These are phyloP conservation scores for Corythaixoides concolor DNA, from an alignment of 2,113 vertebrate genomes.

Conservation along the genomic window DNA sequence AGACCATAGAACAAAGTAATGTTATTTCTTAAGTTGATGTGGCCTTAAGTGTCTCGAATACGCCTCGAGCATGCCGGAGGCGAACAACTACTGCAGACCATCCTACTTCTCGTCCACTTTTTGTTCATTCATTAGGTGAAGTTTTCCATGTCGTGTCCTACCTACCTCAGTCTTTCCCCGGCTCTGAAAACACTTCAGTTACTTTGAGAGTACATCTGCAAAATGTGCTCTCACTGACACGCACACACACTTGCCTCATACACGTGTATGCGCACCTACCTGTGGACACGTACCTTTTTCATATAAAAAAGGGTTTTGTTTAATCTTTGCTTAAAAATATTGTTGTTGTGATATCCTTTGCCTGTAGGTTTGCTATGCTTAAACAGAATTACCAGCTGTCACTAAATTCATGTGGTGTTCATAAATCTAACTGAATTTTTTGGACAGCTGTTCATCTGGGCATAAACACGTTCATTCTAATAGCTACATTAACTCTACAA, in stretches of 20 bases:
- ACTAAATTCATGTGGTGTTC: conserved; percentile 21
- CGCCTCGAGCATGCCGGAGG: conserved; percentile 30
- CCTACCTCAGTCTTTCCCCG: not conserved
- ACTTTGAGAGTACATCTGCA: not conserved
- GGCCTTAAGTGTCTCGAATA: conserved; percentile 61
- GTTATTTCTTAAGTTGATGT: conserved; percentile 54
- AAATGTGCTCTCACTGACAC: not conserved
- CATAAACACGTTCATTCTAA: conserved; percentile 48
- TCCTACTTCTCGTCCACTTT: not conserved
- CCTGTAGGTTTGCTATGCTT: conserved; percentile 23
- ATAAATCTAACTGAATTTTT: conserved; percentile 23
- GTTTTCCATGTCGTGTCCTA: not conserved
- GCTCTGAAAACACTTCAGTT: not conserved
- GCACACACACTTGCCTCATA: not conserved
- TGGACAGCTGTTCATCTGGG: conserved; percentile 61
- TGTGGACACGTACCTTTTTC: not conserved
- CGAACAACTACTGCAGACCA: conserved; percentile 22
- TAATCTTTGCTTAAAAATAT: not conserved
- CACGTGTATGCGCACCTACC: accelerated
- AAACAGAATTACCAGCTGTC: conserved; percentile 47
- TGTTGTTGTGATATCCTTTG: not conserved
- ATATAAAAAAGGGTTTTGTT: not conserved
- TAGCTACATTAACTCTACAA: conserved; percentile 21
- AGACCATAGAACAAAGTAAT: conserved; percentile 58
- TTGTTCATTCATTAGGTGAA: conserved; percentile 13